These are phyloP conservation scores for Varecia variegata DNA, from an alignment of 2,797 vertebrate genomes.

Conservation along the genomic window DNA sequence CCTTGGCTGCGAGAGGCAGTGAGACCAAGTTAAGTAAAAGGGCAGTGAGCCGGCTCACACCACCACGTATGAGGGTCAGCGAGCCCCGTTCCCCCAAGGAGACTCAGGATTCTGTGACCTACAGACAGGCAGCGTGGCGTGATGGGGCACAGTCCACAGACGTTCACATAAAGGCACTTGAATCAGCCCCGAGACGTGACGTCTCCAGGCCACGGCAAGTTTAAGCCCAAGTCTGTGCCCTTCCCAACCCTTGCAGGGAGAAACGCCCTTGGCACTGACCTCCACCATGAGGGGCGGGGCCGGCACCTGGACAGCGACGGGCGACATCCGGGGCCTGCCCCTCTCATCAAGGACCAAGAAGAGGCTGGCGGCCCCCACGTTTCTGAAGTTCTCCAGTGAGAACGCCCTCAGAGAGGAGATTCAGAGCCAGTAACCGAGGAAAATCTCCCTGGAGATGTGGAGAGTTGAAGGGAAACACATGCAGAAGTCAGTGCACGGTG, in stretches of 20 bases:
- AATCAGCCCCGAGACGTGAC: background rate
- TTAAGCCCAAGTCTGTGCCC: background rate
- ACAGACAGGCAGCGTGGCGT: background rate
- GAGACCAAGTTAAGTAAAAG: background rate
- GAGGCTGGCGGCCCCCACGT: background rate
- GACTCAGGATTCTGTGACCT: background rate
- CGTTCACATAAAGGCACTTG: too few relatives aligned
- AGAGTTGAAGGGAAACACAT: background rate
- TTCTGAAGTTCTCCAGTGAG: background rate
- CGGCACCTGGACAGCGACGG: background rate
- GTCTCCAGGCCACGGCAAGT: fast-evolving
- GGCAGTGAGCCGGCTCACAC: background rate
- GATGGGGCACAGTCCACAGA: background rate
- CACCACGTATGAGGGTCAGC: background rate
- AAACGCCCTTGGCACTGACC: background rate
- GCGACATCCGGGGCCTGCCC: background rate
- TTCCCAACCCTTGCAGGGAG: background rate
- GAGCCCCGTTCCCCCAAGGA: background rate
- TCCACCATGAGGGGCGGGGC: fast-evolving
- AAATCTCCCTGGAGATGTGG: fast-evolving
- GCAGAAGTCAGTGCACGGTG: background rate
- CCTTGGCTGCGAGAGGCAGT: background rate
- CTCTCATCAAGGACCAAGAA: too few relatives aligned
- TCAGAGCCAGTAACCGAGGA: background rate
- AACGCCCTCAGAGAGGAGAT: background rate